Percentiles rank a stretch among this genome's conserved stretches.
phyloP scores from a whole-genome alignment of 2,797 vertebrate genomes.

The Capromys pilorides region DNA sequence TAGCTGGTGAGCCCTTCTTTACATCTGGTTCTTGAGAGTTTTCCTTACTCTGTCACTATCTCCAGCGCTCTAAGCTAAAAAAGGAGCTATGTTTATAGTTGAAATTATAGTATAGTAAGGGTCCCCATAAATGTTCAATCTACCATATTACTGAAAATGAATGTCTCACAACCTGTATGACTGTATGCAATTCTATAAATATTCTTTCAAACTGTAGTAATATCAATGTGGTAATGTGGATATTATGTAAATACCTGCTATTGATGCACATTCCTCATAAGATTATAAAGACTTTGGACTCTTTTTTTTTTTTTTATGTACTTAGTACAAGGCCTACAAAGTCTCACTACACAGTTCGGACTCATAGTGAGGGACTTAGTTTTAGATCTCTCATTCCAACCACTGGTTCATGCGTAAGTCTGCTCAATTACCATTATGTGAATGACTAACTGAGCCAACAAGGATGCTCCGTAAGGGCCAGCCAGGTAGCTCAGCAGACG shows the following conservation, averaged over 20 bases:
- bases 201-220: no score
- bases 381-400: neutral
- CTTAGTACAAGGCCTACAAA: no score
- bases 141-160: no score
- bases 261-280: neutral
- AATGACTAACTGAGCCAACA: neutral
- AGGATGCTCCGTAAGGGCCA: neutral
- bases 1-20: neutral
- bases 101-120: neutral
- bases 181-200: no score
- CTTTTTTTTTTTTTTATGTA: neutral
- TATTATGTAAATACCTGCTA: neutral
- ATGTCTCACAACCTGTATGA: no score
- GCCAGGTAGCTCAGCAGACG: no score
- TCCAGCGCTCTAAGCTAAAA: neutral
- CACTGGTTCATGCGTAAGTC: neutral
- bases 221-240: neutral
- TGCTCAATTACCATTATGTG: neutral
- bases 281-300: neutral
- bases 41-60: neutral
- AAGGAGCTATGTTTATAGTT: neutral
- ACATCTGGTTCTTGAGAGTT: neutral
- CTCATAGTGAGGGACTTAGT: neutral
- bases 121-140: no score
- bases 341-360: no score